These are phyloP conservation scores for Lytechinus pictus DNA, from an alignment of 35 echinoderm and acorn worm genomes.

Conservation along the genomic window DNA sequence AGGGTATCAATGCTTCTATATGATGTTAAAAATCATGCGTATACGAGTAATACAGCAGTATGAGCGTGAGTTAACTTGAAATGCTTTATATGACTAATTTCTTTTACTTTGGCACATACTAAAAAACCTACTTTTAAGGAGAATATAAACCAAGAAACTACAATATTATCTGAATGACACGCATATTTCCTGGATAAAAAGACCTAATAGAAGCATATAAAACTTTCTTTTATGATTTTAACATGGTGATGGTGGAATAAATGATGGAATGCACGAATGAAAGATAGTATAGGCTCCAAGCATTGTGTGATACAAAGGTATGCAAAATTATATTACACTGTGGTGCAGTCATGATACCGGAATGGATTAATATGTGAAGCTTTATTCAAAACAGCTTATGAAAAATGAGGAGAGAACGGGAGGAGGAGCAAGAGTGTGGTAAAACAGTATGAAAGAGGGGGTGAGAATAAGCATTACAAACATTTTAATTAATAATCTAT, in stretches of 20 bases:
- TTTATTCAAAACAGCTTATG: background rate
- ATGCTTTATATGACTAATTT: background rate
- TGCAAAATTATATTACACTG: too few species aligned
- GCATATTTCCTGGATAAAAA: background rate
- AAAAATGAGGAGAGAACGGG: background rate
- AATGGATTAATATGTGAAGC: background rate
- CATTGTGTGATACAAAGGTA: too few species aligned
- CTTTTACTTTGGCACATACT: background rate
- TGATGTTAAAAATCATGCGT: background rate
- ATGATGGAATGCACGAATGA: background rate
- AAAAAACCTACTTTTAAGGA: background rate
- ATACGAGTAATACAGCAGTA: background rate
- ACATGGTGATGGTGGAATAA: background rate
- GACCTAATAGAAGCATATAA: background rate
- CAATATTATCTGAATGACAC: background rate
- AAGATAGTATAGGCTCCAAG: too few species aligned
- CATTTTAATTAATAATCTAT: too few species aligned
- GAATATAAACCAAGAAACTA: background rate
- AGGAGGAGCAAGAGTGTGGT: too few species aligned
- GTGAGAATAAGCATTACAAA: too few species aligned
- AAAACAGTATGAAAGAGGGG: too few species aligned
- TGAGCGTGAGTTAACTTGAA: background rate
- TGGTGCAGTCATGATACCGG: background rate
- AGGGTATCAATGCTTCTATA: background rate
- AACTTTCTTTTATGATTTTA: background rate